These are phyloP conservation scores for Muricea muricata DNA, from an alignment of 92 coral and sea anemone species.

Conservation along the genomic window DNA sequence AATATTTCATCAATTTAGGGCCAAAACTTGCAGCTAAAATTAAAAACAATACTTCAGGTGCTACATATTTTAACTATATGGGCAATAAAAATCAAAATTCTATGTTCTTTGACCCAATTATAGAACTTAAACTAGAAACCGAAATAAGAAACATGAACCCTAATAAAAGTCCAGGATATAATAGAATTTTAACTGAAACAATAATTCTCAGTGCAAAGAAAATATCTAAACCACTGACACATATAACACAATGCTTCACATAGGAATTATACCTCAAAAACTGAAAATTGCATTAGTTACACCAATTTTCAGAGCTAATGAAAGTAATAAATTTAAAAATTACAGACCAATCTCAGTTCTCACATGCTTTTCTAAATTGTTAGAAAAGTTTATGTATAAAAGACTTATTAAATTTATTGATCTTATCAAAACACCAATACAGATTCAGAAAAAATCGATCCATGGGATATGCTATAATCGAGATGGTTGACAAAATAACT, in stretches of 20 bases:
- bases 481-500: not conserved
- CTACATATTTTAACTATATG: not conserved
- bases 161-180: not conserved
- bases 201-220: not conserved
- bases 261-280: not conserved
- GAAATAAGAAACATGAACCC: not conserved
- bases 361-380: too few species aligned
- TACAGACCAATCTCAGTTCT: too few species aligned
- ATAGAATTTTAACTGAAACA: not conserved
- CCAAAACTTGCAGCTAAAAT: not conserved
- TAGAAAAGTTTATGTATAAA: too few species aligned
- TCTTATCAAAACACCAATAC: too few species aligned
- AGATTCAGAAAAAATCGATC: not conserved
- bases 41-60: not conserved
- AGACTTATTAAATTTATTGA: too few species aligned
- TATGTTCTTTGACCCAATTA: not conserved
- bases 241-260: too few species aligned
- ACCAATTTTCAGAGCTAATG: not conserved
- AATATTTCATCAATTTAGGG: not conserved
- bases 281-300: not conserved
- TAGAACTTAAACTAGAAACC: not conserved
- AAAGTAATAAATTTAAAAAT: too few species aligned
- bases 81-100: too few species aligned
- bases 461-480: not conserved
- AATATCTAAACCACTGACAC: not conserved